Evolutionary conservation across 1,140 invertebrate species (phyloP).

Genomic region (Ganaspis sp.): DNA sequence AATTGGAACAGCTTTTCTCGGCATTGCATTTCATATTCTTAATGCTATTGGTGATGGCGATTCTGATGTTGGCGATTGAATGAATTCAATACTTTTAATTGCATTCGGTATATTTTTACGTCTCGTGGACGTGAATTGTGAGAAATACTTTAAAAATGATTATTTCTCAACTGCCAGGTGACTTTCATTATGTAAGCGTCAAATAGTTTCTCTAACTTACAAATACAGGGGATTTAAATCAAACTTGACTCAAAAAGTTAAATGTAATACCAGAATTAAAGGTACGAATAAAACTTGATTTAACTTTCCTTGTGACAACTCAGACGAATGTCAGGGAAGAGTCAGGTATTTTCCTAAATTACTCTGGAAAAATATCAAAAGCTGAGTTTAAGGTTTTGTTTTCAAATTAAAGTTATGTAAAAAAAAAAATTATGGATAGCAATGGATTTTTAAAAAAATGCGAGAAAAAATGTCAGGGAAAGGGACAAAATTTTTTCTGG

Average conservation of each 20-base stretch:
- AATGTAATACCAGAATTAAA: too few species aligned
- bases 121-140: not conserved
- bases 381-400: too few species aligned
- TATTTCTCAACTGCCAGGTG: not conserved
- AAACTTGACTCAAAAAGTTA: not conserved
- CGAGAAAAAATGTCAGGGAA: too few species aligned
- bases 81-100: conserved; percentile 50
- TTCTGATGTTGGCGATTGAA: conserved; percentile 74
- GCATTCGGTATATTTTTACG: not conserved
- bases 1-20: conserved; percentile 91
- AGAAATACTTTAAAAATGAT: not conserved
- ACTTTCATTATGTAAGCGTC: not conserved
- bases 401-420: too few species aligned
- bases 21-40: conserved; percentile 87
- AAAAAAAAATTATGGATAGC: not conserved
- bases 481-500: not conserved
- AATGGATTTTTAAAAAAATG: not conserved
- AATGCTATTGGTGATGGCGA: conserved; percentile 80
- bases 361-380: too few species aligned
- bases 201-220: not conserved
- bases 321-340: too few species aligned
- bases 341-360: too few species aligned
- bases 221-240: not conserved
- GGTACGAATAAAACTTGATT: too few species aligned
- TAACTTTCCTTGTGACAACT: too few species aligned